Conservation (phyloP, 2,113 vertebrate species). For the Pao palembangensis region DNA sequence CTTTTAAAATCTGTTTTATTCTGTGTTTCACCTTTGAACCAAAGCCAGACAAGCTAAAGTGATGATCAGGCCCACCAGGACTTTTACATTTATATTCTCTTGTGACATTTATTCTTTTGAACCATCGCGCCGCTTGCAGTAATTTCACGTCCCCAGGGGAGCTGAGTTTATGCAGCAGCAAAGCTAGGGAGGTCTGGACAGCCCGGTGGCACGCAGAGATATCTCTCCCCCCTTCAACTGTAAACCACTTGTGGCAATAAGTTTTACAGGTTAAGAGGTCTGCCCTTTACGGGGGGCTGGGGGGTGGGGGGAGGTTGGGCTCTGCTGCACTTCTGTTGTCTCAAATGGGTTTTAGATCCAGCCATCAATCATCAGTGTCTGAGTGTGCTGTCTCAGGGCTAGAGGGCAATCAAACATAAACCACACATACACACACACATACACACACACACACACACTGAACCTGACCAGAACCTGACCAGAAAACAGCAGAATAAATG, state of each 20-base stretch:
- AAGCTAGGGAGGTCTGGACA: not conserved
- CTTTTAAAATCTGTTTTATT: not conserved
- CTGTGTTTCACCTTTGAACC: slow-evolving; percentile 25
- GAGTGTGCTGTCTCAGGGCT: no score
- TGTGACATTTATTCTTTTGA: not conserved
- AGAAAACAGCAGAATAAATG: no score
- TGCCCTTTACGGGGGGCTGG: no score
- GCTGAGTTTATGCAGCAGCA: not conserved
- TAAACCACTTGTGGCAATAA: slow-evolving; percentile 6
- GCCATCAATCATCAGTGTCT: no score
- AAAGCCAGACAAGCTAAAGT: slow-evolving; percentile 27
- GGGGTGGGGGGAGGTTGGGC: no score
- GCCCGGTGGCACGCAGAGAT: slow-evolving; percentile 20
- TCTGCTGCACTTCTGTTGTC: no score
- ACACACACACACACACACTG: no score
- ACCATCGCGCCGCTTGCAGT: not conserved
- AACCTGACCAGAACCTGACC: no score
- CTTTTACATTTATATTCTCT: slow-evolving; percentile 8
- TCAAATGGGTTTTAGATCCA: not conserved
- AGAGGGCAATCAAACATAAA: no score
- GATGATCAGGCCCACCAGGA: slow-evolving; percentile 16
- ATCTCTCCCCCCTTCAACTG: not conserved
- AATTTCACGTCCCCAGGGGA: no score
- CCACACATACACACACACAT: no score
- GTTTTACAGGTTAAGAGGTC: not conserved